Evolutionary conservation across 2,797 vertebrate genomes (phyloP).

Genomic region (Clangula hyemalis): DNA sequence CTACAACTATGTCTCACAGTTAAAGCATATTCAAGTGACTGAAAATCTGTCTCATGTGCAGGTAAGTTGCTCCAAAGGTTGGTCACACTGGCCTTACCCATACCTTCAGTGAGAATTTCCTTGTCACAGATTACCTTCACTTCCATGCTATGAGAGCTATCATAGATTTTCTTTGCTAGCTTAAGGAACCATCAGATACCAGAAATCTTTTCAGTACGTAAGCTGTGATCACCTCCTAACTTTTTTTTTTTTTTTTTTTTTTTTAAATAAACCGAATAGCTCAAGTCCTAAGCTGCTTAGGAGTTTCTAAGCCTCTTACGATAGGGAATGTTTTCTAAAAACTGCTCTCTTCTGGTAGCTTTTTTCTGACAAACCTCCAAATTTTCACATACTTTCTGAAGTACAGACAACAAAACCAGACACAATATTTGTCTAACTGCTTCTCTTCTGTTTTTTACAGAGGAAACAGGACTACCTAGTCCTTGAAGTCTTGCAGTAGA

Average conservation of each 20-base stretch:
- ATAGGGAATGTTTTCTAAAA: conserved; percentile 18
- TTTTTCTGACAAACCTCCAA: not conserved
- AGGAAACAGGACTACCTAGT: not conserved
- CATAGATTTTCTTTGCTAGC: not conserved
- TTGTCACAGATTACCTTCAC: not conserved
- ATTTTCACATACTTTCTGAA: conserved; percentile 6
- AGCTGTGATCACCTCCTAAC: conserved; percentile 21
- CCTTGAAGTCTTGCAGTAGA: not conserved
- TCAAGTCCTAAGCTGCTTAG: conserved; percentile 56
- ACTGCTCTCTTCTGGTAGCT: not conserved
- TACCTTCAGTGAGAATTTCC: not conserved
- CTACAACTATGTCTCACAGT: not conserved
- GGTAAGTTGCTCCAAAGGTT: not conserved
- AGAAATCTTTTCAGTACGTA: conserved; percentile 38
- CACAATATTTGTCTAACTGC: not conserved
- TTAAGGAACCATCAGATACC: conserved; percentile 19
- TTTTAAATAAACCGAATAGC: conserved; percentile 4
- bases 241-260: not conserved
- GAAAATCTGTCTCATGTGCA: not conserved
- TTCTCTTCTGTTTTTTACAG: not conserved
- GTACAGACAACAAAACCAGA: not conserved
- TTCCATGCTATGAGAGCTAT: not conserved
- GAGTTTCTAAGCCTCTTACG: conserved; percentile 28
- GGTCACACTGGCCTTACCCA: not conserved
- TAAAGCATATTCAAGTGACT: not conserved